Evolutionary conservation across 2,888 invertebrate genomes (phyloP), one percentile per base, ranked within the genome.

Genomic region (Agriopis aurantiaria): DNA sequence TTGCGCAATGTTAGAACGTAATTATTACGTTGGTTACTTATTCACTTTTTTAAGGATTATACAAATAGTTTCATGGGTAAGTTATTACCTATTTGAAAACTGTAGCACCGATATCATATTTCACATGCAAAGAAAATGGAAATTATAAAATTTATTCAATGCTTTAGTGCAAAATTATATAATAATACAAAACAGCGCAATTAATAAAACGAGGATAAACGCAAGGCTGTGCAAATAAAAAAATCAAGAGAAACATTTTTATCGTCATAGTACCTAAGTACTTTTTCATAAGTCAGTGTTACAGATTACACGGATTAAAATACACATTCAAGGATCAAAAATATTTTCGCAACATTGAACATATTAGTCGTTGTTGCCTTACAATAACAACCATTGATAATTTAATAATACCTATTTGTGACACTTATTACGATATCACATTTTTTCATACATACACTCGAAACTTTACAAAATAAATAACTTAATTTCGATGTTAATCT

Each of bases 291-390:
- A 51, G 10, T 23, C 57, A 48, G 65, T 46, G 59, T 17, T 62
- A 51, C 67, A 62, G 45, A 23, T 43, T 45, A 49, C 45, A 51
- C 43, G 46, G 9, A n/a, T 48, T 43, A 48, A 41, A 65, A 80
- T 78, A 80, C 86, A 88, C 74, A 80, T 89, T 91, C 90, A 90
- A 88, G 91, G 90, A 92, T 91, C 86, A 88, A 92, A 90, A 79
- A 86, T 74, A 91, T 92, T 82, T 91, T 90, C 87, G 85, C 90
- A 91, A 90, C 87, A 91, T 91, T 90, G 88, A 90, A 88, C 77
- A 85, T 82, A 78, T 81, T 76, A 75, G 78, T 76, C 75, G 78
- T 79, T 43, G 61, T 41, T 69, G 51, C 53, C 53, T 75, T 74
- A 75, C 66, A 64, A 69, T 76, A 64, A 70, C 75, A 63, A 72